Percentiles rank a stretch among this genome's conserved stretches.
These are phyloP conservation scores for Rhinella marina DNA, from an alignment of 2,797 vertebrate genomes.

Conservation along the genomic window DNA sequence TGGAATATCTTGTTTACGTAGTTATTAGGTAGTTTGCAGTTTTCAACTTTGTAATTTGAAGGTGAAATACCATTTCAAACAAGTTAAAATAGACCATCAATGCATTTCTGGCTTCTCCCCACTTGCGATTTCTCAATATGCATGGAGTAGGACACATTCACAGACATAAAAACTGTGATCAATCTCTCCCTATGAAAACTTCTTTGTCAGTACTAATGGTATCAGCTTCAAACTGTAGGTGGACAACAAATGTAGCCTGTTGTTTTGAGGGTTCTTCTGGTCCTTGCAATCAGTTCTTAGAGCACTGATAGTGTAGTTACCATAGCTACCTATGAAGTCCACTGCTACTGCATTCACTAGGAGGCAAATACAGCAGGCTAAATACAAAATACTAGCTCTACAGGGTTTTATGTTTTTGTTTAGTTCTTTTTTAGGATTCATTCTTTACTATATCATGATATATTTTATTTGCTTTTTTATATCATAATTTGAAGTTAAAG, in stretches of 20 bases:
- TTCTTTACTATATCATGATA: neutral
- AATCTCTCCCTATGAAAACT: neutral
- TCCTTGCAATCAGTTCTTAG: slow-evolving; percentile 17
- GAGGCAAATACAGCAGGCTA: neutral
- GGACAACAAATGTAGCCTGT: slow-evolving; percentile 25
- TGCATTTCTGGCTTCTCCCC: neutral
- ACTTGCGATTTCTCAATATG: neutral
- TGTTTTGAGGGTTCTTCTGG: neutral
- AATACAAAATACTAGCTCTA: neutral
- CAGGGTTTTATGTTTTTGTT: neutral
- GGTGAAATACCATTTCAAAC: too few species aligned
- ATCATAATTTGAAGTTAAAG: neutral
- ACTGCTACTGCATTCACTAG: neutral
- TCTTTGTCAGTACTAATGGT: slow-evolving; percentile 6
- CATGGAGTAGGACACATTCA: neutral
- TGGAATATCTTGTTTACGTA: too few species aligned
- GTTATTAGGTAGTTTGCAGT: too few species aligned
- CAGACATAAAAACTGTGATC: neutral
- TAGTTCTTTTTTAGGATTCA: neutral
- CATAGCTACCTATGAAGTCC: slow-evolving; percentile 6
- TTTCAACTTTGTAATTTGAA: too few species aligned
- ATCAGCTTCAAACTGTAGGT: slow-evolving; percentile 6
- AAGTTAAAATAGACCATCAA: too few species aligned
- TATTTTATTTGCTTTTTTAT: neutral
- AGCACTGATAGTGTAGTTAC: neutral